A percentile compares a stretch with the other conserved stretches of the same genome.
phyloP scores from a whole-genome alignment of 2,888 invertebrate genomes.

The Eupelmus urozonus region DNA sequence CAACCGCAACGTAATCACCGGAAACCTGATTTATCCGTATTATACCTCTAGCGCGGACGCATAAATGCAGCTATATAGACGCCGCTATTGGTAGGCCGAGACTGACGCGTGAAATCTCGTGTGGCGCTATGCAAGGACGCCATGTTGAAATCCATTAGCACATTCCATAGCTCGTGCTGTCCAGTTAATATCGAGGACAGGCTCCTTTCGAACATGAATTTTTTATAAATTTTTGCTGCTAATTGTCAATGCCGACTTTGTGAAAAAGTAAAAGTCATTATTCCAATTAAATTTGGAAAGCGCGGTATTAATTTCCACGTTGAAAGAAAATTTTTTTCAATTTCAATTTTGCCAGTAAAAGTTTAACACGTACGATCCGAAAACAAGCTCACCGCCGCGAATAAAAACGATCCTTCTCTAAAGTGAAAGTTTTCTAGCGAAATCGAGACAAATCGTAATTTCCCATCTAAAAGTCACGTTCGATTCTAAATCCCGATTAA shows the following conservation, averaged over 20 bases:
- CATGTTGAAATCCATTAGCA: constrained; percentile 42
- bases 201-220: constrained; percentile 18
- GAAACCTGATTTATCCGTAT: constrained; percentile 16
- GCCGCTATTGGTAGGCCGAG: not conserved
- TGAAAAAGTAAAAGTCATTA: too few relatives aligned
- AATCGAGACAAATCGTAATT: not conserved
- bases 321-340: too few relatives aligned
- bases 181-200: constrained; percentile 37
- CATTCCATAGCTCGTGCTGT: constrained; percentile 32
- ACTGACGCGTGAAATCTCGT: constrained; percentile 41
- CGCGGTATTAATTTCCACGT: too few relatives aligned
- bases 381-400: too few relatives aligned
- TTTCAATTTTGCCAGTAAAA: too few relatives aligned
- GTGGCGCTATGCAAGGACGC: constrained; percentile 43
- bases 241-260: not conserved
- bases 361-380: too few relatives aligned
- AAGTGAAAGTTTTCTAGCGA: too few relatives aligned
- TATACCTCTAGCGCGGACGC: constrained; percentile 8
- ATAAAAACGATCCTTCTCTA: too few relatives aligned
- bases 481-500: constrained; percentile 1
- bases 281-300: too few relatives aligned
- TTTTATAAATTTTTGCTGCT: not conserved
- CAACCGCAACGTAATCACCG: not conserved
- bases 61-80: constrained; percentile 16
- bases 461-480: not conserved